phyloP scores from a whole-genome alignment of 2,888 invertebrate species.

The Boloria selene region DNA sequence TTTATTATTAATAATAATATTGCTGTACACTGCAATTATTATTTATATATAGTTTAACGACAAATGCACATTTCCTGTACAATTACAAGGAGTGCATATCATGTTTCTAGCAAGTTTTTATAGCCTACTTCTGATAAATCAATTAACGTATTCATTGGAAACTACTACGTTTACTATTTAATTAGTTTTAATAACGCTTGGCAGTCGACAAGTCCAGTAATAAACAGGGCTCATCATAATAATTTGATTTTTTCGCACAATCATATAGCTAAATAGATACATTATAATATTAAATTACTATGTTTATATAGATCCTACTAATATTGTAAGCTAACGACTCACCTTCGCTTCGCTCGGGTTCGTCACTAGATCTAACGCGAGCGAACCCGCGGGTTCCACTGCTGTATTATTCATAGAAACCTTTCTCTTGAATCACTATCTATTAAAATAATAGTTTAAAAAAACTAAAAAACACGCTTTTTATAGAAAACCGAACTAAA shows the following conservation, averaged over 20 bases:
- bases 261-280: background rate
- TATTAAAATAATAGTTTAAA: too few species aligned
- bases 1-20: background rate
- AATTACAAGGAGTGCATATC: conserved; percentile 13
- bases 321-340: too few species aligned
- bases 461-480: too few species aligned
- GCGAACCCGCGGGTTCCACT: too few species aligned
- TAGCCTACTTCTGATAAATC: conserved; percentile 27
- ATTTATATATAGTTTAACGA: conserved; percentile 13
- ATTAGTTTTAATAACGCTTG: conserved; percentile 4
- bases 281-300: background rate
- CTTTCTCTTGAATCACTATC: too few species aligned
- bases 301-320: too few species aligned
- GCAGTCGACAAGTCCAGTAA: background rate
- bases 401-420: too few species aligned
- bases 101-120: conserved; percentile 17
- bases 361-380: too few species aligned
- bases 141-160: conserved; percentile 27
- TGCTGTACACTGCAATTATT: background rate
- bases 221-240: background rate
- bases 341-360: too few species aligned
- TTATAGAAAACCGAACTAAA: too few species aligned
- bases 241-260: background rate
- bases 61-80: conserved; percentile 1
- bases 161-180: conserved; percentile 2